Conservation (phyloP, 2,113 vertebrate genomes). For the Phylloscopus trochilus region DNA sequence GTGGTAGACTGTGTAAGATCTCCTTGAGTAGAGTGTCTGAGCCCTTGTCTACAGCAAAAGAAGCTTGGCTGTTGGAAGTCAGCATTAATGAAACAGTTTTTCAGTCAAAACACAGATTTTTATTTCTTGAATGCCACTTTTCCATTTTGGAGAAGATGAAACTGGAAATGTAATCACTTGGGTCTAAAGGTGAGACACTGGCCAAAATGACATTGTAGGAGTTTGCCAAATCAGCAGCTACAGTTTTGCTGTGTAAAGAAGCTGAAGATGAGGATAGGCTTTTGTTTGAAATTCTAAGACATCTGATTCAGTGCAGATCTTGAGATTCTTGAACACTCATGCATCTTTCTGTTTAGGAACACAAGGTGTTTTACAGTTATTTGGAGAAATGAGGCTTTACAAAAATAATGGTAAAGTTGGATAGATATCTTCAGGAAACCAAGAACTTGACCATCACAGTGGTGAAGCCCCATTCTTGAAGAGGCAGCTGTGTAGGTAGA, state of each 20-base stretch:
- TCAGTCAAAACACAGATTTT: background rate
- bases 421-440: background rate
- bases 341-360: background rate
- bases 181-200: background rate
- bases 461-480: background rate
- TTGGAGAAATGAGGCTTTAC: background rate
- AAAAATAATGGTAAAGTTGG: background rate
- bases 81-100: background rate
- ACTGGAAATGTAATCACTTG: background rate
- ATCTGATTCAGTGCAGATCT: background rate
- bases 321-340: background rate
- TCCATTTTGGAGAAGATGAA: background rate
- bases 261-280: background rate
- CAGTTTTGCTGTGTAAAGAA: background rate
- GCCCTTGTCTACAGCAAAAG: background rate
- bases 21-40: background rate
- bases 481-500: background rate
- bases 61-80: background rate
- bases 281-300: background rate
- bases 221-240: background rate
- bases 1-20: background rate
- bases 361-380: background rate
- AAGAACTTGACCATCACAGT: fast-evolving
- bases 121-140: background rate
- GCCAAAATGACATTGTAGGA: background rate